phyloP scores from a whole-genome alignment of 2,797 vertebrate genomes.

The Tenualosa thibaudeaui region DNA sequence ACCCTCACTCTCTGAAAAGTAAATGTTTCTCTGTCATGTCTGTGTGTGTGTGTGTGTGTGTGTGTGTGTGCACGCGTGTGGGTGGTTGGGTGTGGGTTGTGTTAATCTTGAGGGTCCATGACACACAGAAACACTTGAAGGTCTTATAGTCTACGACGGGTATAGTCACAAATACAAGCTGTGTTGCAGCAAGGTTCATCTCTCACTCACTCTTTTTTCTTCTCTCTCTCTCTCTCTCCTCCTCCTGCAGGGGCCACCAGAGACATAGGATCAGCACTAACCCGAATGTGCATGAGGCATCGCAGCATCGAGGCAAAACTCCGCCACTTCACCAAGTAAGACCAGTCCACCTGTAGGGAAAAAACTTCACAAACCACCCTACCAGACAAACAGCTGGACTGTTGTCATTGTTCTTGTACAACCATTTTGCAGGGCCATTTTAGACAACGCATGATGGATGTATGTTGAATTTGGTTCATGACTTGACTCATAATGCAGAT shows the following conservation, averaged over 20 bases:
- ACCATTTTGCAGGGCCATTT: neutral
- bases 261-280: constrained; percentile 93
- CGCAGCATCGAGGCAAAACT: constrained; percentile 97
- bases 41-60: neutral
- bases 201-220: neutral
- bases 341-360: neutral
- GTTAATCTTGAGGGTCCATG: neutral
- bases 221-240: neutral
- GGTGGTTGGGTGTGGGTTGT: neutral
- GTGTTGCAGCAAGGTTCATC: neutral
- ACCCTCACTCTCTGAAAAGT: constrained; percentile 48
- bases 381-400: neutral
- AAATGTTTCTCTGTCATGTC: constrained; percentile 56
- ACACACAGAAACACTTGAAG: constrained; percentile 13
- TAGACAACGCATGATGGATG: neutral
- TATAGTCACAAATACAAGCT: neutral
- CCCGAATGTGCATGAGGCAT: constrained; percentile 97
- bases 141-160: constrained; percentile 25
- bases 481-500: neutral
- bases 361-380: neutral
- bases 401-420: neutral
- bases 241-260: constrained; percentile 84
- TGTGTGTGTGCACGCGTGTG: neutral
- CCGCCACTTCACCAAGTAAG: constrained; percentile 95
- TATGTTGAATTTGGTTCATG: neutral